Evolutionary conservation across 2,888 invertebrate genomes (phyloP).

Genomic region (Oligia strigilis): DNA sequence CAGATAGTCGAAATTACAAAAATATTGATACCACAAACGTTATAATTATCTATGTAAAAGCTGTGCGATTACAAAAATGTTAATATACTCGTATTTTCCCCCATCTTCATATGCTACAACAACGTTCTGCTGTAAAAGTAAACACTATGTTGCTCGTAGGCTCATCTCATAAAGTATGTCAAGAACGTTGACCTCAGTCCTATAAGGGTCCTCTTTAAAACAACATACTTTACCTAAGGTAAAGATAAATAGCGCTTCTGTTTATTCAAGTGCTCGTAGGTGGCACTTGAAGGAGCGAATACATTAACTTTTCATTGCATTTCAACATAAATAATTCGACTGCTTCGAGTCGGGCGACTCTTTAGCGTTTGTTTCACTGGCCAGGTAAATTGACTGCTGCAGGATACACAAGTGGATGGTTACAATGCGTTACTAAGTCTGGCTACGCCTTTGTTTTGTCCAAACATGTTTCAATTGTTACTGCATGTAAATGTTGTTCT

Average conservation of each 20-base stretch:
- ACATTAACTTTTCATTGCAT: constrained; percentile 72
- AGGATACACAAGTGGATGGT: constrained; percentile 59
- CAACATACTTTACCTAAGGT: constrained; percentile 80
- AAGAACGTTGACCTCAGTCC: constrained; percentile 81
- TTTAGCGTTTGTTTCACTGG: constrained; percentile 60
- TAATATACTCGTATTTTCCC: constrained; percentile 17
- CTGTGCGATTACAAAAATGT: constrained; percentile 7
- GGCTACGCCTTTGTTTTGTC: constrained; percentile 83
- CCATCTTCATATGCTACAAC: constrained; percentile 15
- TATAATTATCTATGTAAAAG: background rate
- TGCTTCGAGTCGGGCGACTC: constrained; percentile 40
- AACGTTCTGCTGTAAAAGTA: constrained; percentile 38
- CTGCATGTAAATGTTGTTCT: constrained; percentile 82
- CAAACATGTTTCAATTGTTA: constrained; percentile 81
- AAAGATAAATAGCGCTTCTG: constrained; percentile 84
- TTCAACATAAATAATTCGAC: constrained; percentile 64
- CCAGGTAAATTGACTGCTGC: constrained; percentile 58
- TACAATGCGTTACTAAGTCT: constrained; percentile 68
- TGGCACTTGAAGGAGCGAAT: constrained; percentile 78
- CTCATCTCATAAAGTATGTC: constrained; percentile 74
- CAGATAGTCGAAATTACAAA: constrained; percentile 19
- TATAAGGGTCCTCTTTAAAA: constrained; percentile 80
- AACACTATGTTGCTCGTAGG: constrained; percentile 60
- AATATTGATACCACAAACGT: constrained; percentile 26
- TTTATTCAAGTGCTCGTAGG: constrained; percentile 84